These are phyloP conservation scores for Andricus curvator DNA, from an alignment of 2,888 invertebrate genomes.

Conservation along the genomic window DNA sequence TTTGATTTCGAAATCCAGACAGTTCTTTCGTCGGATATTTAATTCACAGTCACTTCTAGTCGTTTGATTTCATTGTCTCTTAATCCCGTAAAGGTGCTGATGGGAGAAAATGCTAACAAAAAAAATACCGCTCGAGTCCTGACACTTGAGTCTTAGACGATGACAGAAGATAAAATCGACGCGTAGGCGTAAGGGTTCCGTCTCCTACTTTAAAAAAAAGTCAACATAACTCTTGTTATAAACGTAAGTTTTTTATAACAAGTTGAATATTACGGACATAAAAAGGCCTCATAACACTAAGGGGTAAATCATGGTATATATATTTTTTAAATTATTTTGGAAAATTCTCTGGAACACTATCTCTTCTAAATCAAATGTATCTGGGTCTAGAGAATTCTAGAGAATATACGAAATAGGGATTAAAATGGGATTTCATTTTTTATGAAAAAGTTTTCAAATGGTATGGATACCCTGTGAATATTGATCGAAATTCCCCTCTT, in stretches of 20 bases:
- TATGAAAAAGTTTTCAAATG: no score
- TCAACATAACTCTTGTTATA: background rate
- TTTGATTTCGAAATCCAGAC: background rate
- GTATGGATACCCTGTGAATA: no score
- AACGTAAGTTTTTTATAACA: background rate
- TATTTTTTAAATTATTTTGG: no score
- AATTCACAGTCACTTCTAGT: slow-evolving; percentile 1
- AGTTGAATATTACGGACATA: background rate
- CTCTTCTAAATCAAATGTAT: no score
- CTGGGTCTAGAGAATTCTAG: no score
- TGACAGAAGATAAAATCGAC: slow-evolving; percentile 1
- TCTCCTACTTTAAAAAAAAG: slow-evolving; percentile 1
- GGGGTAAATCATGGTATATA: background rate
- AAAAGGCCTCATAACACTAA: background rate
- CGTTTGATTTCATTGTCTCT: slow-evolving; percentile 7
- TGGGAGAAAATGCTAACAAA: background rate
- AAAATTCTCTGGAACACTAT: no score
- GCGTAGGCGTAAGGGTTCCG: background rate
- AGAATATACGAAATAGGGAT: no score
- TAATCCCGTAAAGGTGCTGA: background rate
- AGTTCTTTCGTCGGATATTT: slow-evolving; percentile 1
- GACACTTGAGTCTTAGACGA: background rate
- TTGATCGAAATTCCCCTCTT: no score
- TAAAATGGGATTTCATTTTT: no score
- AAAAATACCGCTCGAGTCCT: background rate